These are phyloP conservation scores for Ctenopoma multispine DNA, from an alignment of 2,797 vertebrate genomes.

Conservation along the genomic window DNA sequence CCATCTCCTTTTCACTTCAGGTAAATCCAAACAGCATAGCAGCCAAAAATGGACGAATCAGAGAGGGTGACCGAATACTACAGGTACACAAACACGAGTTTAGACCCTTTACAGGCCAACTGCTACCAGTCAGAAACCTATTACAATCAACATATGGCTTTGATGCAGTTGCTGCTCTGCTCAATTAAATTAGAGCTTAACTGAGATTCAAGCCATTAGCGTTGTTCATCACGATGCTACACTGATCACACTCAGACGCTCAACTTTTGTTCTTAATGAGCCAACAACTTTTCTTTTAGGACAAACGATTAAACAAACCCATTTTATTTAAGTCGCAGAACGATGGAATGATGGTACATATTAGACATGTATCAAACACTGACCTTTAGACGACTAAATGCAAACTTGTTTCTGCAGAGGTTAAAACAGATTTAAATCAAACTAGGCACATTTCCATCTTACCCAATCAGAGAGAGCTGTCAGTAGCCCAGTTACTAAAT, in stretches of 20 bases:
- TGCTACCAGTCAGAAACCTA: neutral
- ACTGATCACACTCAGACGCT: too few relatives aligned
- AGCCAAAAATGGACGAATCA: slow-evolving; percentile 88
- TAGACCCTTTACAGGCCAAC: neutral
- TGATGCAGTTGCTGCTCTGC: too few relatives aligned
- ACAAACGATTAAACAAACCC: neutral
- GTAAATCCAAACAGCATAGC: slow-evolving; percentile 91
- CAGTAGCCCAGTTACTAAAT: slow-evolving; percentile 63
- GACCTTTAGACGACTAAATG: slow-evolving; percentile 16
- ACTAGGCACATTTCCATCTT: slow-evolving; percentile 31
- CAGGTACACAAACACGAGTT: slow-evolving; percentile 76
- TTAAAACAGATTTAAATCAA: slow-evolving; percentile 18
- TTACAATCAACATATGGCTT: too few relatives aligned
- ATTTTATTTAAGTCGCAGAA: neutral
- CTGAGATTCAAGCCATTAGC: too few relatives aligned
- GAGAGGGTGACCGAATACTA: slow-evolving; percentile 88
- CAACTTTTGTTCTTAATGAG: too few relatives aligned
- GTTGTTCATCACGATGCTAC: too few relatives aligned
- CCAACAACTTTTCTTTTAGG: neutral
- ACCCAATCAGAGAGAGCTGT: slow-evolving; percentile 51
- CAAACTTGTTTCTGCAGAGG: neutral
- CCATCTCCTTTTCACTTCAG: slow-evolving; percentile 57
- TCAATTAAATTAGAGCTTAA: too few relatives aligned
- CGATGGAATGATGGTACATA: too few relatives aligned
- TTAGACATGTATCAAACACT: too few relatives aligned